phyloP scores from a whole-genome alignment of 2,888 invertebrate genomes.

The Mimachlamys varia region DNA sequence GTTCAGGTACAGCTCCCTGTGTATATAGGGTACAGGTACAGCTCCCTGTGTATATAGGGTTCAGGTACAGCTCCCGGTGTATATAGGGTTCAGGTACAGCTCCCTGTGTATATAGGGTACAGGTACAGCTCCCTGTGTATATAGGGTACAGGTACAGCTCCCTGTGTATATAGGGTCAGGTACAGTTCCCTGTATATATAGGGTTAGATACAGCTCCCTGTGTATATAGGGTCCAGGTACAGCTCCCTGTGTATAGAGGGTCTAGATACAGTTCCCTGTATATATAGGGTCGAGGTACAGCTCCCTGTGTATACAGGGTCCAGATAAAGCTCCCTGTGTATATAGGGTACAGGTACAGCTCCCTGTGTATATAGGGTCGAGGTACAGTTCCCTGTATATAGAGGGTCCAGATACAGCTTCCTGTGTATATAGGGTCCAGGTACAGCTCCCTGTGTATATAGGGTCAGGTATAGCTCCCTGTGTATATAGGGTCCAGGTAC shows the following conservation, averaged over 20 bases:
- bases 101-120: not conserved
- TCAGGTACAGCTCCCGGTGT: not conserved
- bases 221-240: not conserved
- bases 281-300: not conserved
- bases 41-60: not conserved
- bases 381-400: not conserved
- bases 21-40: not conserved
- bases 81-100: not conserved
- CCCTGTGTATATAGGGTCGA: not conserved
- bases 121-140: not conserved
- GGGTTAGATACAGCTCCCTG: too few relatives aligned
- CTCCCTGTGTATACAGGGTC: not conserved
- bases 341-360: not conserved
- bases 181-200: not conserved
- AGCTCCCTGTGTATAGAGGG: not conserved
- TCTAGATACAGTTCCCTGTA: not conserved
- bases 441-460: not conserved
- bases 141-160: too few relatives aligned
- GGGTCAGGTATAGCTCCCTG: too few relatives aligned
- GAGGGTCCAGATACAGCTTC: too few relatives aligned
- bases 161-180: not conserved
- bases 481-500: not conserved
- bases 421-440: not conserved
- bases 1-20: not conserved
- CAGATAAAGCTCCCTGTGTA: not conserved